Base-by-base conservation (phyloP, 2,888 invertebrate species). In the Pheosia tremula region DNA sequence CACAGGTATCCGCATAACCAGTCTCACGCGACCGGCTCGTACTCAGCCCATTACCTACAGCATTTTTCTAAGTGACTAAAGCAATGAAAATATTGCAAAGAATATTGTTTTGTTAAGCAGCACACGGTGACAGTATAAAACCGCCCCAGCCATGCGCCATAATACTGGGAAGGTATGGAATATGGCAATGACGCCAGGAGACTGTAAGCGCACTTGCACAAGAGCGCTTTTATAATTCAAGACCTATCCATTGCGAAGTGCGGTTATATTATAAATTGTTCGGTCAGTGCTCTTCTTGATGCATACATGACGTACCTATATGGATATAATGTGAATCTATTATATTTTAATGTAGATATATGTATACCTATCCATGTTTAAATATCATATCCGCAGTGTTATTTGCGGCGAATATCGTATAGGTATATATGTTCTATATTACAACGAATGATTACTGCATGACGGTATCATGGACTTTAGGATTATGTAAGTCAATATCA, bases 51-150 rank as follows among this genome's bases (percentile, higher is more conserved):
- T 53, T 53, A 24, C 24, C 24, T 53, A 53, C 52, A 53, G 9
- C 24, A 10, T 37, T 53, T 53, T 36, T 53, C 53, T 38, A 37
- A 53, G 53, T 53, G 53, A 36, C 53, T 53, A 53, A 53, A 37
- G 53, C 37, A 37, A 53, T 53, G 37, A 37, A 53, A 37, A 37
- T 10, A 4, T 37, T 37, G 52, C 9, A 53, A 6, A 6, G 53
- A 37, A 37, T 53, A 53, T 37, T 8, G 11, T 53, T 11, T 37
- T 53, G 53, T 10, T 37, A 53, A 37, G 37, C 37, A 38, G 11
- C 37, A 6, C 36, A 10, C 37, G 10, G 37, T 53, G 37, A 9
- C 37, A 53, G 37, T 53, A 53, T 53, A 53, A 53, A 53, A 11
- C 11, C 3, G 37, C 37, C 3, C 11, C 11, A 37, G 2, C 53